Evolutionary conservation across 2,113 vertebrate genomes (phyloP), one percentile per base, ranked within the genome.

Genomic region (Pycnonotus jocosus): DNA sequence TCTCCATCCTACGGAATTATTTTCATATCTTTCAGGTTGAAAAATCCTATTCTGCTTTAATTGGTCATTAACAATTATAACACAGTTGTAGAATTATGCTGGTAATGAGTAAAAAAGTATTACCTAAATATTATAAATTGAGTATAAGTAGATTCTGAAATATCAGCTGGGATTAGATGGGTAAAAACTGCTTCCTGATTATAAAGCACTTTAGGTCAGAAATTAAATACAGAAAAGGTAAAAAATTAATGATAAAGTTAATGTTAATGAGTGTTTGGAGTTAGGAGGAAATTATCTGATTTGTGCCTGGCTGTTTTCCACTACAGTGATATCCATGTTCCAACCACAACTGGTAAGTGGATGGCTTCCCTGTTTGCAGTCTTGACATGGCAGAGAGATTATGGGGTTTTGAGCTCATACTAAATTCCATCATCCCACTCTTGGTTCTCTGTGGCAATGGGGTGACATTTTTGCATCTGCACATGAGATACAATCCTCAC

Each of bases 41-140:
- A 96, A 96, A 93, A 89, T 65, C 50, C 58, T 92, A 64, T 92
- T 74, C 82, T 74, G 20, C 31, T 82, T 92, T 94, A 95, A 89
- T 78, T 93, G 27, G n/a, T 31, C 25, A 37, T 76, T 86, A 90
- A 42, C 47, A 91, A 51, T 66, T 93, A 61, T 21, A 95, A 72
- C 30, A 30, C 66, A 72, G 45, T 60, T 84, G 54, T 24, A 81
- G 25, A 90, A 60, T 54, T 81, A 73, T 0, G 0, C 48, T 42
- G 23, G n/a, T 88, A 93, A 95, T 38, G 15, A 89, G 12, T 85
- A 77, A 74, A 85, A 96, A 87, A 66, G n/a, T 40, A 87, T 70
- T 72, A 86, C 70, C 62, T 77, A 88, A 92, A 47, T 83, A 91
- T 57, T 86, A 81, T 37, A 66, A 78, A 94, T 86, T n/a, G 22